Evolutionary conservation across 2,888 invertebrate species (phyloP).

Genomic region (Fissipunctia ypsillon): DNA sequence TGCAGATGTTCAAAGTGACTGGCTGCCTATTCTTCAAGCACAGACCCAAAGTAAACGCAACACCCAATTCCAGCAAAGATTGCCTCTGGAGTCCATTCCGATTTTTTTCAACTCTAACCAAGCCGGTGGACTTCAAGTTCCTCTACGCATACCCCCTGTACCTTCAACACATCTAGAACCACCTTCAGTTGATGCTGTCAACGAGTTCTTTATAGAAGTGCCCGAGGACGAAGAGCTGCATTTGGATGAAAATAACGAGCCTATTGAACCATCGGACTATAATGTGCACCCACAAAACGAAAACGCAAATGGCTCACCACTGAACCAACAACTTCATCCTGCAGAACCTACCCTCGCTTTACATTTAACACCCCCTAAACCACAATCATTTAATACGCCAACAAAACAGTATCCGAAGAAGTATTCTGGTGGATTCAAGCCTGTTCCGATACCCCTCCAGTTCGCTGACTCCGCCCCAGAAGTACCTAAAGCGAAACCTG

Average conservation of each 20-base stretch:
- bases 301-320: constrained; percentile 72
- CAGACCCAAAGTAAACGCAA: constrained; percentile 59
- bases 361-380: constrained; percentile 80
- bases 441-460: constrained; percentile 85
- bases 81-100: constrained; percentile 67
- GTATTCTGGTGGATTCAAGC: constrained; percentile 87
- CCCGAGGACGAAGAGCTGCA: constrained; percentile 87
- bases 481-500: constrained; percentile 86
- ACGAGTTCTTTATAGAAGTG: constrained; percentile 78
- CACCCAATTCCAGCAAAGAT: constrained; percentile 50
- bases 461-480: constrained; percentile 76
- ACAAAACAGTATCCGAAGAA: constrained; percentile 91
- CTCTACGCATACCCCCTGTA: constrained; percentile 69
- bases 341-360: constrained; percentile 78
- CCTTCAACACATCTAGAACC: constrained; percentile 82
- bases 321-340: constrained; percentile 69
- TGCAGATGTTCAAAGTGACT: constrained; percentile 80
- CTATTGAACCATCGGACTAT: constrained; percentile 65
- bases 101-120: constrained; percentile 69
- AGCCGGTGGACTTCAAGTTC: constrained; percentile 49
- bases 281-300: constrained; percentile 51
- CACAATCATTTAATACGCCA: constrained; percentile 81
- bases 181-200: constrained; percentile 80
- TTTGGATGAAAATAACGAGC: constrained; percentile 77
- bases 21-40: constrained; percentile 82